Base-by-base conservation (phyloP, 1,140 invertebrate species). In the Caerostris extrusa region DNA sequence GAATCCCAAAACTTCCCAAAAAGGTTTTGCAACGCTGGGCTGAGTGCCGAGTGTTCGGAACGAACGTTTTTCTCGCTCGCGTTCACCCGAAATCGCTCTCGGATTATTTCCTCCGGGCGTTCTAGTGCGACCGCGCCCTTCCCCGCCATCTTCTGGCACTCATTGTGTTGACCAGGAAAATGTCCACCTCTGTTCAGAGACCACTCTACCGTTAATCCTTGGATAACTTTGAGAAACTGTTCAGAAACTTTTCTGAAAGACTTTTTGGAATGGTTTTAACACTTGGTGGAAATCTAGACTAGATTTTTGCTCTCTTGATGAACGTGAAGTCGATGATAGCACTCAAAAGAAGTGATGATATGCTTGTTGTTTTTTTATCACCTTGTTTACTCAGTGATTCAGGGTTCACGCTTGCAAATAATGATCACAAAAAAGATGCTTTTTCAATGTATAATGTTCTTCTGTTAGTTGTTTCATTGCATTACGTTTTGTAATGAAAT, bases 81-180 rank as follows among this genome's bases (percentile, higher is more conserved):
- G n/a, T 5, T 77, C 88, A 77, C 53, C 7, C 17, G 57, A 69
- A 67, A 90, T 50, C 10, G 4, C 64, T 3, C 67, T 64, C 50
- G 88, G 57, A 77, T 19, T 64, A 77, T 90, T 90, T 88, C 86
- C 58, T 57, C 19, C 88, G 67, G n/a, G 77, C 17, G 64, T 71
- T 77, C 67, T 50, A 19, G 12, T 12, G n/a, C 58, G 57, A 71
- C 88, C 88, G 57, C 88, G 14, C 88, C 88, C 88, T 56, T 71
- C 53, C 64, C 57, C 14, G 17, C 3, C 14, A 88, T n/a, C n/a
- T 17, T 12, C 2, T 12, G 34, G 7, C n/a, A n/a, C n/a, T 50
- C 69, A 77, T 77, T 77, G 69, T 77, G 5, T 77, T 34, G 5
- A 10, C 34, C 69, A 77, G 69, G 69, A 77, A 77, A 34, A 77